phyloP scores from a whole-genome alignment of 1,140 invertebrate species.

The Drosophila ohnishii region DNA sequence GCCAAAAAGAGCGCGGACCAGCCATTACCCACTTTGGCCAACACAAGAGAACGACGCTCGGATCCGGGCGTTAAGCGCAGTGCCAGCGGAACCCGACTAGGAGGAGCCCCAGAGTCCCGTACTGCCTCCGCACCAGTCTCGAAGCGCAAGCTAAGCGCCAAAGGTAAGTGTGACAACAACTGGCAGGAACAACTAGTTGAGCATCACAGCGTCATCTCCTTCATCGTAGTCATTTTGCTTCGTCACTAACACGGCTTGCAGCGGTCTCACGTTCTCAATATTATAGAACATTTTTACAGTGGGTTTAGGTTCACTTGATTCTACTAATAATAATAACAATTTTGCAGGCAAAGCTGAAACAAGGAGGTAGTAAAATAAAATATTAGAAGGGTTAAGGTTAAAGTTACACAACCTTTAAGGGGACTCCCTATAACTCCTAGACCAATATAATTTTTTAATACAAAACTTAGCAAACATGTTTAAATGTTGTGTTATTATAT shows the following conservation, averaged over 20 bases:
- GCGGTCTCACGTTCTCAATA: neutral
- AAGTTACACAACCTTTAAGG: no score
- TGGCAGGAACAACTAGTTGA: neutral
- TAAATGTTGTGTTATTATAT: no score
- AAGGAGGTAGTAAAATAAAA: neutral
- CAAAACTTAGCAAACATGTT: no score
- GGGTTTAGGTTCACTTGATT: neutral
- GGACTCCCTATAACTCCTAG: no score
- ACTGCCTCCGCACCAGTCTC: conserved; percentile 2
- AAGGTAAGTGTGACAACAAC: conserved; percentile 48
- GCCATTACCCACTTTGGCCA: conserved; percentile 48
- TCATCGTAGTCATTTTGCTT: conserved; percentile 36
- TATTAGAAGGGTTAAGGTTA: neutral
- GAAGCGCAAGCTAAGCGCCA: conserved; percentile 60
- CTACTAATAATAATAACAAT: neutral
- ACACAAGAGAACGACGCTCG: conserved; percentile 64
- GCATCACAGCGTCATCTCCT: conserved; percentile 30
- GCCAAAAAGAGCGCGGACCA: conserved; percentile 74
- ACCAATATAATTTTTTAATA: no score
- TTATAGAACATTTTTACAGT: neutral
- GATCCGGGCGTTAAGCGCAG: conserved; percentile 56
- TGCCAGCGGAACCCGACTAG: conserved; percentile 37
- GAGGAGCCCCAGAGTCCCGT: conserved; percentile 19
- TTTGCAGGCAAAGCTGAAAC: neutral
- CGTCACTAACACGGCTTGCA: conserved; percentile 19